Evolutionary conservation across 1,140 invertebrate genomes (phyloP).

Genomic region (Agrypnia vestita): DNA sequence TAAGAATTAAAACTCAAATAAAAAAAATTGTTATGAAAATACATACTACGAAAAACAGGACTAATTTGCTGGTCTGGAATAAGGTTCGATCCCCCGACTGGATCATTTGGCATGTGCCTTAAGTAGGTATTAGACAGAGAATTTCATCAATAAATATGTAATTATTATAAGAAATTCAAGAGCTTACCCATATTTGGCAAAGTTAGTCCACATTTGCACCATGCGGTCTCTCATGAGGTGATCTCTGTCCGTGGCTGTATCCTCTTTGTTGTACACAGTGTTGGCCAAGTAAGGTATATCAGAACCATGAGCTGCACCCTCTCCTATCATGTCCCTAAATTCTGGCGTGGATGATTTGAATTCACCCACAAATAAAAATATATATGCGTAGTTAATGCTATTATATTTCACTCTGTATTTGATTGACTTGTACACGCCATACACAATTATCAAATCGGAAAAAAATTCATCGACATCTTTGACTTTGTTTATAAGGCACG

Average conservation of each 20-base stretch:
- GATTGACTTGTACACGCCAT: conserved; percentile 64
- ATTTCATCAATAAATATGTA: too few relatives aligned
- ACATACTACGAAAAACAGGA: too few relatives aligned
- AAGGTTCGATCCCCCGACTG: too few relatives aligned
- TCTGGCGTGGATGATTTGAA: conserved; percentile 67
- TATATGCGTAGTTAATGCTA: conserved; percentile 67
- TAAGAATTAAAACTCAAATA: too few relatives aligned
- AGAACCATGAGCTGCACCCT: conserved; percentile 67
- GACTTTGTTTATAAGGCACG: conserved; percentile 63
- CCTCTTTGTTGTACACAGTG: conserved; percentile 59
- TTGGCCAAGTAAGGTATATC: conserved; percentile 67
- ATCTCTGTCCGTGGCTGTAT: conserved; percentile 63
- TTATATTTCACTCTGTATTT: conserved; percentile 59
- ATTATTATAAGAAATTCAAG: too few relatives aligned
- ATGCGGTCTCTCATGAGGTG: conserved; percentile 65
- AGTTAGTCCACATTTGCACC: conserved; percentile 71
- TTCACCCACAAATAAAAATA: conserved; percentile 68
- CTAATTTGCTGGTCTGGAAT: too few relatives aligned
- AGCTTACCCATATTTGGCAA: conserved; percentile 70
- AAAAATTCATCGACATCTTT: conserved; percentile 66
- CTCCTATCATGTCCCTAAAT: conserved; percentile 63
- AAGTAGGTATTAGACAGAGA: too few relatives aligned
- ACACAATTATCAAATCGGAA: conserved; percentile 67
- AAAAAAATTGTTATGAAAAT: too few relatives aligned
- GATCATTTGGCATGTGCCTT: too few relatives aligned